Evolutionary conservation across 2,113 vertebrate species (phyloP), one percentile per base, ranked within the genome.

Genomic region (Notothenia coriiceps): DNA sequence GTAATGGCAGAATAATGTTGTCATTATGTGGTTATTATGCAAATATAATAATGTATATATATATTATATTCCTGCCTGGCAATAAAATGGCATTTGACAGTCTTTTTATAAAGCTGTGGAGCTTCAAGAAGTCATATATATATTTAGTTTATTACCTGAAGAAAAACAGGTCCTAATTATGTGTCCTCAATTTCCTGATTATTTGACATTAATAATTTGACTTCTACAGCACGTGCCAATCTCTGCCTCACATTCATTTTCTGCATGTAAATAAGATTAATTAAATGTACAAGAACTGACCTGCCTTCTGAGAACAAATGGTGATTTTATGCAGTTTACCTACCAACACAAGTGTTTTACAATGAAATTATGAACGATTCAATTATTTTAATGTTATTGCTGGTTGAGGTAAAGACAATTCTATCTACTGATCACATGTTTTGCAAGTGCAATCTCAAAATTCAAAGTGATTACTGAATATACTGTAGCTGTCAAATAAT

Each of bases 61-160:
- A 35, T 35, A 6, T 35, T 10, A 2, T 44, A 18, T 67, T 35
- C 50, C 50, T 25, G 25, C 25, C 25, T 25, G 25, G 25, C 25
- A 25, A 25, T 25, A 25, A 2, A 25, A 25, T 25, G 25, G 25
- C 25, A 67, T 57, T 66, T 44, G 47, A 51, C 20, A 51, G 17
- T 22, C 7, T 63, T 70, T 59, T 29, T 64, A 35, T 70, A 25
- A 22, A 83, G 55, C 20, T 56, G 22, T 25, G 13, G 11, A 25
- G 12, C 22, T 13, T 56, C 6, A 29, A 14, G 5, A 25, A 56
- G 6, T 25, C 35, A 7, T 13, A 14, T 15, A 14, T 22, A 55
- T 25, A 20, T 56, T 56, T 29, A 6, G 11, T 29, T 3, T 14
- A 25, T 29, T 57, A 6, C 25, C 25, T 22, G 54, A 56, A 8